phyloP scores from a whole-genome alignment of 2,797 vertebrate genomes.

The Vespertilio murinus region DNA sequence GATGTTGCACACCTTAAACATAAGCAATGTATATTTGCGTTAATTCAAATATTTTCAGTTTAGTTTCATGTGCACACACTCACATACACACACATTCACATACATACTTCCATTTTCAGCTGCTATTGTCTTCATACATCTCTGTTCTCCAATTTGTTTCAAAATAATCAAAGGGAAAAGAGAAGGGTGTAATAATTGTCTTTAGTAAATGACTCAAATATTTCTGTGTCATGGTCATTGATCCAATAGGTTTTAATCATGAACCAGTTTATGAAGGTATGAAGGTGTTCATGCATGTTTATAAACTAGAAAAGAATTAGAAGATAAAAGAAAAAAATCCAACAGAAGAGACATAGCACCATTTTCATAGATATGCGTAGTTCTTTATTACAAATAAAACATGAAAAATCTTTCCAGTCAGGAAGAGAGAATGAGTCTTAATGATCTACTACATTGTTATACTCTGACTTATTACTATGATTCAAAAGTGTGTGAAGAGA shows the following conservation, averaged over 20 bases:
- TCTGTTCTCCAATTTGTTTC: slow-evolving; percentile 13
- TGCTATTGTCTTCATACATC: not conserved
- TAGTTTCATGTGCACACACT: not conserved
- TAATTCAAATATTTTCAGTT: slow-evolving; percentile 13
- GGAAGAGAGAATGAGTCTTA: not conserved
- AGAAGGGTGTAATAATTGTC: not conserved
- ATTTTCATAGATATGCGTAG: not conserved
- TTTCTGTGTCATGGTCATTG: not conserved
- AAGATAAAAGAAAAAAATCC: no score
- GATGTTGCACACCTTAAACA: not conserved
- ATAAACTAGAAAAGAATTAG: no score
- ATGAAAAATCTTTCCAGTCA: not conserved
- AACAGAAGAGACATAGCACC: not conserved
- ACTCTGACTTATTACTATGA: not conserved
- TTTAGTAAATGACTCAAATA: not conserved
- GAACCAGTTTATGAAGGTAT: not conserved
- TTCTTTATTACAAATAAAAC: not conserved
- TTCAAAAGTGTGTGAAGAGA: not conserved
- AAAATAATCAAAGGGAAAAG: not conserved
- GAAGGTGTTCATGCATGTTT: not conserved
- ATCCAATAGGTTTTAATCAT: not conserved
- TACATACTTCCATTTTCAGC: not conserved
- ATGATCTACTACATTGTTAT: slow-evolving; percentile 7
- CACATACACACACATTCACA: not conserved
- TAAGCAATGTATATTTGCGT: not conserved